Conservation (phyloP, 1,140 invertebrate species). For the Nasonia longicornis region DNA sequence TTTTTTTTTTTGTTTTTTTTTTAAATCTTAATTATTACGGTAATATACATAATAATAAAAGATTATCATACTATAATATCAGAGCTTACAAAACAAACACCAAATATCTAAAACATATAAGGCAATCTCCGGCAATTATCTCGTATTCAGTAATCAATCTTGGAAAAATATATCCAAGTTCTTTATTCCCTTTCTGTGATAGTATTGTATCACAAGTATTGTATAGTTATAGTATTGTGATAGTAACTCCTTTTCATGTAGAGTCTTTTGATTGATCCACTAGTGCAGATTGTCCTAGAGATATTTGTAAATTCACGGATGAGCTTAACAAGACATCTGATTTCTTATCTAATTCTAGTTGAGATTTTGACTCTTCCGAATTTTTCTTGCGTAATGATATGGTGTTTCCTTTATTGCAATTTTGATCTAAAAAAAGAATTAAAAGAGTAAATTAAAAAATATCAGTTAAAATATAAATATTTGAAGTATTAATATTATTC, state of each 20-base stretch:
- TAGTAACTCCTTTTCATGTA: background rate
- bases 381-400: background rate
- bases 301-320: background rate
- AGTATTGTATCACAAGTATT: background rate
- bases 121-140: too few species aligned
- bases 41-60: too few species aligned
- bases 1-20: too few species aligned
- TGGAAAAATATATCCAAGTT: too few species aligned
- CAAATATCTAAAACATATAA: too few species aligned
- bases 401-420: background rate
- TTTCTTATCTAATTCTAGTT: background rate
- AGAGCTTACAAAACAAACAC: too few species aligned
- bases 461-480: background rate
- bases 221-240: too few species aligned
- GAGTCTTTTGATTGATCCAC: background rate
- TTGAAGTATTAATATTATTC: background rate
- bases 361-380: background rate
- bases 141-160: too few species aligned
- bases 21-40: too few species aligned
- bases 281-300: background rate
- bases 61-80: too few species aligned
- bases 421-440: background rate
- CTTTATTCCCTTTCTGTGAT: too few species aligned
- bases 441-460: too few species aligned
- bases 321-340: background rate